These are phyloP conservation scores for Timema podura DNA, from an alignment of 2,888 invertebrate species.

Conservation along the genomic window DNA sequence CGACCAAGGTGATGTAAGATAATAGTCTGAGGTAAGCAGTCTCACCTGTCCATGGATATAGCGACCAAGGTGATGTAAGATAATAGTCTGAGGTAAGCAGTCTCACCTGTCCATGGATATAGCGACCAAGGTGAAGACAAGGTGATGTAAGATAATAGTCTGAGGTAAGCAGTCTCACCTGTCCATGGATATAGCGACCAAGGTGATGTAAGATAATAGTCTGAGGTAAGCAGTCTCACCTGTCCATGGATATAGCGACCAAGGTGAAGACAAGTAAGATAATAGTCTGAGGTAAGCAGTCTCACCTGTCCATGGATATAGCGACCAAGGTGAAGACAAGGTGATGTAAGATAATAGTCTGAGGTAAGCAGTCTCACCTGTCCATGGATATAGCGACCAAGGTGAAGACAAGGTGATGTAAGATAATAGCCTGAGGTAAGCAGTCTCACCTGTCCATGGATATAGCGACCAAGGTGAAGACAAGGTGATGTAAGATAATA, in stretches of 20 bases:
- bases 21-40: too few species aligned
- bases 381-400: constrained; percentile 57
- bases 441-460: constrained; percentile 53
- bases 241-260: constrained; percentile 56
- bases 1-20: constrained; percentile 54
- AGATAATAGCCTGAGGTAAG: too few species aligned
- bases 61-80: constrained; percentile 55
- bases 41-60: constrained; percentile 56
- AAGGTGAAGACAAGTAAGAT: constrained; percentile 53
- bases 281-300: constrained; percentile 27
- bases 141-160: constrained; percentile 55
- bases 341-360: constrained; percentile 54
- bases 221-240: constrained; percentile 46
- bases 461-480: constrained; percentile 57
- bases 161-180: constrained; percentile 47
- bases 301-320: constrained; percentile 56
- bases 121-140: constrained; percentile 55
- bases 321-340: constrained; percentile 56
- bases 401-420: constrained; percentile 55
- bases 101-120: constrained; percentile 56
- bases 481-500: constrained; percentile 54
- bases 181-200: constrained; percentile 57
- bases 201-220: constrained; percentile 53
- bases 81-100: too few species aligned
- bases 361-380: constrained; percentile 47